phyloP scores from a whole-genome alignment of 2,797 vertebrate species.

The Fistularia tabacaria region DNA sequence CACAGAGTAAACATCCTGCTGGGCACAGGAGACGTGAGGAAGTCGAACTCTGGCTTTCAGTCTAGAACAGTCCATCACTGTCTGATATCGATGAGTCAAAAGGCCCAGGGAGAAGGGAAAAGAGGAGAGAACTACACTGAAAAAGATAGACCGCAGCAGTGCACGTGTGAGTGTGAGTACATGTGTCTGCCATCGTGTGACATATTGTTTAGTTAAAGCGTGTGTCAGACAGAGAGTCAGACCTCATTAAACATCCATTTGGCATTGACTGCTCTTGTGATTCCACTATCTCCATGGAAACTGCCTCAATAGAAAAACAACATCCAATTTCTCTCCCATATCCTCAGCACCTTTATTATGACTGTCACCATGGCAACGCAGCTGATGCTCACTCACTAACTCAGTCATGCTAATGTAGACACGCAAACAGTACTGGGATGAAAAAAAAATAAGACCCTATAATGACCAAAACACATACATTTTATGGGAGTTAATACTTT shows the following conservation, averaged over 20 bases:
- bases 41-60: conserved; percentile 30
- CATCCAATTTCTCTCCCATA: conserved; percentile 37
- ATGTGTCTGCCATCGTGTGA: conserved; percentile 20
- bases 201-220: conserved; percentile 48
- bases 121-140: background rate
- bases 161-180: conserved; percentile 6
- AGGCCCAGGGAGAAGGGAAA: background rate
- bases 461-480: conserved; percentile 1
- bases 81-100: conserved; percentile 16
- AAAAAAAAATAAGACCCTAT: conserved; percentile 2
- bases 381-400: conserved; percentile 26
- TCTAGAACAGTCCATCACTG: conserved; percentile 30
- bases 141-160: background rate
- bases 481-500: background rate
- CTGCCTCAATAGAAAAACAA: conserved; percentile 63
- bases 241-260: conserved; percentile 53
- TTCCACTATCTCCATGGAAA: conserved; percentile 58
- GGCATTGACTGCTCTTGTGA: conserved; percentile 26
- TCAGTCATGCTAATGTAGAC: background rate
- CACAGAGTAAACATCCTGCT: conserved; percentile 40
- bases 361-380: conserved; percentile 62
- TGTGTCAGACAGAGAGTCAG: conserved; percentile 29
- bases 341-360: conserved; percentile 64
- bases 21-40: conserved; percentile 40
- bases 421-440: conserved; percentile 8